Conservation (phyloP, 2,113 vertebrate genomes). For the Plectropomus leopardus region DNA sequence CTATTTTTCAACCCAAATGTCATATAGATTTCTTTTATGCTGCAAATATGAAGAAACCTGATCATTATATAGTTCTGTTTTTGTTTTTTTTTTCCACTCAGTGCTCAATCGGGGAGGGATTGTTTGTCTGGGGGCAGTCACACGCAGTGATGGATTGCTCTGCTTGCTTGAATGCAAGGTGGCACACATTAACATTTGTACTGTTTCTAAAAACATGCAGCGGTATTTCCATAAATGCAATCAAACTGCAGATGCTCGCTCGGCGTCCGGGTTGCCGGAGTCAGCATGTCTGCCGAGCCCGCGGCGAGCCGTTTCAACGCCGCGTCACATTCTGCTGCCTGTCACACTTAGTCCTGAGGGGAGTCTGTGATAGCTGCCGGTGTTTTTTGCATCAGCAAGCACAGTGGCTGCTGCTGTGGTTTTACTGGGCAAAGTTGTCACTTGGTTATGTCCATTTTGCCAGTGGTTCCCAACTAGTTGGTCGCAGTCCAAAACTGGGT, state of each 20-base stretch:
- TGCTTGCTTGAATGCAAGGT: constrained; percentile 50
- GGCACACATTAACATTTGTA: constrained; percentile 69
- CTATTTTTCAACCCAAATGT: constrained; percentile 41
- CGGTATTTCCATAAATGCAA: constrained; percentile 75
- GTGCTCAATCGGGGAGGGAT: not conserved
- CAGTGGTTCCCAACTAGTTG: no score
- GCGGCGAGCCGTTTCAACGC: not conserved
- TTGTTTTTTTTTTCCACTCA: no score
- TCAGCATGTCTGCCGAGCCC: constrained; percentile 44
- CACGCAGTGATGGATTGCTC: constrained; percentile 72
- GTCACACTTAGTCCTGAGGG: constrained; percentile 12
- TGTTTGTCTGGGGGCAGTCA: constrained; percentile 20
- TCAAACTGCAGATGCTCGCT: constrained; percentile 33
- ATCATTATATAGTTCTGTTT: constrained; percentile 50
- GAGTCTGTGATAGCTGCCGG: constrained; percentile 1
- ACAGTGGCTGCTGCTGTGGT: no score
- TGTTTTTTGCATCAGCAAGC: constrained; percentile 15
- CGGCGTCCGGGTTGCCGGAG: constrained; percentile 39
- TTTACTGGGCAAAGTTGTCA: not conserved
- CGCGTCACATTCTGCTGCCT: constrained; percentile 15
- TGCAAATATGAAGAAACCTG: constrained; percentile 55
- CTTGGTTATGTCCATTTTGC: not conserved
- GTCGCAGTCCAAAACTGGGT: no score
- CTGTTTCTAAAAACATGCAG: constrained; percentile 62
- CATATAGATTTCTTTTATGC: constrained; percentile 62